Evolutionary conservation across 2,888 invertebrate species (phyloP), one percentile per base, ranked within the genome.

Genomic region (Lasioglossum oenotherae): DNA sequence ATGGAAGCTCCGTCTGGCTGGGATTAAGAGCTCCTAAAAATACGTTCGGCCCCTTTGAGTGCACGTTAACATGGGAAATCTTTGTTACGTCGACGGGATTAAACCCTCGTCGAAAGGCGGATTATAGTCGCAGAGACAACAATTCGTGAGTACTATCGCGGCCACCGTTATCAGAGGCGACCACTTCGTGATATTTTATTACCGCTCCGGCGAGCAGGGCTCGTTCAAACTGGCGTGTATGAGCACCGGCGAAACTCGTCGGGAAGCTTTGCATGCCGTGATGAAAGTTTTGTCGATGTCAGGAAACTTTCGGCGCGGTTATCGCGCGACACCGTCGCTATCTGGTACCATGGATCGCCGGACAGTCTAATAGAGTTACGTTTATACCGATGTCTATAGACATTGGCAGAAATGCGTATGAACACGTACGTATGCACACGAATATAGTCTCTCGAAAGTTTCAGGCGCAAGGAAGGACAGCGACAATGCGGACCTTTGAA

Each of bases 291-390:
- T 44, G 80, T 35, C 87, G 74, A 82, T 81, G 85, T 85, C 83
- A 71, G 49, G 16, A 76, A 88, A 80, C 81, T 89, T 88, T 78
- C 82, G 72, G 57, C 27, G 46, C 81, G 84, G 76, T 82, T 89
- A 78, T 78, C 53, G 74, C 74, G 44, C 82, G 83, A 78, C 76
- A 74, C 31, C 64, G 82, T 49, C 72, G 72, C 81, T 46, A 69
- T 81, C 78, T 89, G 84, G 80, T 87, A 76, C 60, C 85, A 69
- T 38, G 81, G 80, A 87, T 89, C 85, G 89, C 84, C 84, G 90
- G 89, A 89, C 91, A 86, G 76, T 85, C 86, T 90, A 87, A 90
- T 89, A 87, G 89, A 89, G 84, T 90, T 90, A 90, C 86, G 85
- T 78, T 85, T 85, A 89, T 81, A 77, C 78, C 41, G 69, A 35